Evolutionary conservation across 2,797 vertebrate species (phyloP).

Genomic region (Poliocrania exsul): DNA sequence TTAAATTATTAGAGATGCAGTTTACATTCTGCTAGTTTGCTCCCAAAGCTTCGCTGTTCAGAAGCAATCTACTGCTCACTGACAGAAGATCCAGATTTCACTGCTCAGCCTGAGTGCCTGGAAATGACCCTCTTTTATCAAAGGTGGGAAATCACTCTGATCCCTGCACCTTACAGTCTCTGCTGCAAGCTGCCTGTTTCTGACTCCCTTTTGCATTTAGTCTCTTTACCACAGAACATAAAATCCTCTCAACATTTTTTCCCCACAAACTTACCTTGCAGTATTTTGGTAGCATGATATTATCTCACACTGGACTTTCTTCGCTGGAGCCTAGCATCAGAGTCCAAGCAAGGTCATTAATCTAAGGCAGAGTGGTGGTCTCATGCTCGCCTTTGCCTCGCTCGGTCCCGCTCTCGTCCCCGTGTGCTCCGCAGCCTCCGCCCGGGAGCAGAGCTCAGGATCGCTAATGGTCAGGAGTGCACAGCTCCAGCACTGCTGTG

Average conservation of each 20-base stretch:
- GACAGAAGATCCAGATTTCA: neutral
- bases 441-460: neutral
- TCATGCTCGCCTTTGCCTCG: neutral
- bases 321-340: constrained; percentile 31
- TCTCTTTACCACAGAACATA: neutral
- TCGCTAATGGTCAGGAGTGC: constrained; percentile 49
- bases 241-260: neutral
- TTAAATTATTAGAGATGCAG: neutral
- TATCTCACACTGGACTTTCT: constrained; percentile 27
- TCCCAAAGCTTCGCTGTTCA: neutral
- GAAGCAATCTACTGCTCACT: neutral
- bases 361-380: neutral
- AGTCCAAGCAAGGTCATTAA: constrained; percentile 23
- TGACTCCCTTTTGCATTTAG: neutral
- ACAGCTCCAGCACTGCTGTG: constrained; percentile 50
- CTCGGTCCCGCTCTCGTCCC: neutral
- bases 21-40: neutral
- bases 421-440: constrained; percentile 1
- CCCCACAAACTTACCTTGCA: constrained; percentile 59
- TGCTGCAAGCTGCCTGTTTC: neutral
- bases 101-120: neutral
- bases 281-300: constrained; percentile 72
- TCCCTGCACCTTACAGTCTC: neutral
- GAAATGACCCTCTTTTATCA: neutral
- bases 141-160: neutral